phyloP scores from a whole-genome alignment of 2,888 invertebrate genomes.

The Andrena bicolor region DNA sequence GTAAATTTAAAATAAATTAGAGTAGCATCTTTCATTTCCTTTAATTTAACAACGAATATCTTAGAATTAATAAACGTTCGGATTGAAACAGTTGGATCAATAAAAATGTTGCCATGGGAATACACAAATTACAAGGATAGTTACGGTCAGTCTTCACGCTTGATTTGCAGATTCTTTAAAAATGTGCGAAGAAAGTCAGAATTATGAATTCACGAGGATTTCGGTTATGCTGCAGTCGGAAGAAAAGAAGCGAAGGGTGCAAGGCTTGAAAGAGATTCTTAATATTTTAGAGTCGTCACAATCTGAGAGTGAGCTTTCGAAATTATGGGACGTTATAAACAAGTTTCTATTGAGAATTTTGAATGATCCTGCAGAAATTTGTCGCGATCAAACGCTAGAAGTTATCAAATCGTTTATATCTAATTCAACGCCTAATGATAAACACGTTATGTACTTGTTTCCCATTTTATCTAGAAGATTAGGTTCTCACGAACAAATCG shows the following conservation, averaged over 20 bases:
- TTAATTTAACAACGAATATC: neutral
- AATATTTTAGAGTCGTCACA: constrained; percentile 85
- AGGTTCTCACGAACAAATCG: constrained; percentile 90
- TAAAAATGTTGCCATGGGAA: constrained; percentile 60
- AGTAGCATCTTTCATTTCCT: constrained; percentile 21
- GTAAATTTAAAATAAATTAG: constrained; percentile 18
- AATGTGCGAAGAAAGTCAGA: constrained; percentile 46
- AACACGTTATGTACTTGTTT: constrained; percentile 91
- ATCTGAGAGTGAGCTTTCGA: constrained; percentile 84
- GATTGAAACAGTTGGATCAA: constrained; percentile 26
- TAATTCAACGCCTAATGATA: constrained; percentile 89
- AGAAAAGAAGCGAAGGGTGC: constrained; percentile 87
- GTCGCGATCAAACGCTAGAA: constrained; percentile 87
- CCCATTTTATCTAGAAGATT: constrained; percentile 92
- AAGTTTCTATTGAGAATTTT: constrained; percentile 85
- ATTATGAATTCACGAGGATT: constrained; percentile 60
- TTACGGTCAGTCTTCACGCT: constrained; percentile 11
- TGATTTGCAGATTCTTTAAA: constrained; percentile 30
- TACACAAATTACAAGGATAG: constrained; percentile 21
- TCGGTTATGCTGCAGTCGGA: constrained; percentile 86
- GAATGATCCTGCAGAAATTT: constrained; percentile 88
- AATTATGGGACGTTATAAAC: constrained; percentile 84
- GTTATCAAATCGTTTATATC: constrained; percentile 87
- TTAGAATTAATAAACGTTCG: constrained; percentile 6
- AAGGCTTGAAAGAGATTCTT: constrained; percentile 87